These are phyloP conservation scores for Belgica antarctica DNA, from an alignment of 2,888 invertebrate species.

Conservation along the genomic window DNA sequence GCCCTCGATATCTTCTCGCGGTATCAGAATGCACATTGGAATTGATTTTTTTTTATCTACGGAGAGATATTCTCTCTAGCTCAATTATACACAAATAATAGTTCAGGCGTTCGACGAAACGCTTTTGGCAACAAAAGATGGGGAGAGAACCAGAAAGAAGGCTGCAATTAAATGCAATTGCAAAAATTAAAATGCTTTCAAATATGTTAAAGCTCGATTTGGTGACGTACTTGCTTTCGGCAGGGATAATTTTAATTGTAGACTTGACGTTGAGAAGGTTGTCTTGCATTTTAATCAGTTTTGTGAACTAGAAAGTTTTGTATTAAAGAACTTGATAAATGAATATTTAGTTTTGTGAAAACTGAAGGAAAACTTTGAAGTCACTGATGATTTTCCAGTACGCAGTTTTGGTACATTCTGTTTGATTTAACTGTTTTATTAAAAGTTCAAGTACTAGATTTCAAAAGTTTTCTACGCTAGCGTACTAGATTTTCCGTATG, in stretches of 20 bases:
- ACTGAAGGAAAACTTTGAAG: no score
- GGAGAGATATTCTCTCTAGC: neutral
- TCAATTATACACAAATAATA: neutral
- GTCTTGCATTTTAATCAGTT: neutral
- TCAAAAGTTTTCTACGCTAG: no score
- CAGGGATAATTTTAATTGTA: no score
- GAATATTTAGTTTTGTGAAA: no score
- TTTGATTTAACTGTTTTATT: no score
- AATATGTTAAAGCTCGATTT: constrained; percentile 31
- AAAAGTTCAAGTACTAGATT: no score
- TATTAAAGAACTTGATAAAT: no score
- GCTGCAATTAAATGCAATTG: constrained; percentile 22
- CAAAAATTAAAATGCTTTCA: neutral
- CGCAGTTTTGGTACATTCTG: no score
- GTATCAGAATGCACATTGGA: constrained; percentile 7
- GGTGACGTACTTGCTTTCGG: constrained; percentile 42
- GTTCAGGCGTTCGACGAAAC: constrained; percentile 28
- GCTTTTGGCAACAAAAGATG: constrained; percentile 38
- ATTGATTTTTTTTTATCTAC: constrained; percentile 21
- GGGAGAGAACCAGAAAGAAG: constrained; percentile 20
- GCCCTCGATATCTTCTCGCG: neutral
- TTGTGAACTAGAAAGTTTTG: neutral
- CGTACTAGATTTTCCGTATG: no score
- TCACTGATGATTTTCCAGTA: no score
- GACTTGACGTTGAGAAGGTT: neutral